These are phyloP conservation scores for Brachyptera risi DNA, from an alignment of 2,888 invertebrate genomes.

Conservation along the genomic window DNA sequence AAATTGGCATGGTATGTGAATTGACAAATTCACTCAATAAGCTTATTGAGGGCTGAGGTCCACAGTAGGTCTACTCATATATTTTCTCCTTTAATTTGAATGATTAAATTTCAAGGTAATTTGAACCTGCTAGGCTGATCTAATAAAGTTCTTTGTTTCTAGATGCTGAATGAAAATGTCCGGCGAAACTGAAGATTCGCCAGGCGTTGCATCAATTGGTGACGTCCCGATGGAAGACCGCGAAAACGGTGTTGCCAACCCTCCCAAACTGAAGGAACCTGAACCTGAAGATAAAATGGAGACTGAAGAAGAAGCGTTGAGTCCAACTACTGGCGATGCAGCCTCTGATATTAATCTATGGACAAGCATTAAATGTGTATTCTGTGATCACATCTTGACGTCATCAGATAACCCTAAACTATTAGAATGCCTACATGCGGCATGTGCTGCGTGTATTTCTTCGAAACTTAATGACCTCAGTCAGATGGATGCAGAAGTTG, in stretches of 20 bases:
- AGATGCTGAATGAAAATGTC: not conserved
- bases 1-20: too few species aligned
- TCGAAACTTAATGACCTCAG: conserved; percentile 57
- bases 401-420: conserved; percentile 67
- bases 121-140: too few species aligned
- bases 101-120: too few species aligned
- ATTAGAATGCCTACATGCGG: conserved; percentile 83
- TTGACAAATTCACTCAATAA: too few species aligned
- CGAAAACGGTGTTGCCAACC: too few species aligned
- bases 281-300: conserved; percentile 6
- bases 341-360: conserved; percentile 25
- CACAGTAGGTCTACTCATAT: too few species aligned
- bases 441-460: conserved; percentile 71
- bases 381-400: conserved; percentile 48
- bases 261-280: too few species aligned
- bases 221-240: not conserved
- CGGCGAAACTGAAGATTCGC: not conserved
- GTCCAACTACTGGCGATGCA: conserved; percentile 30
- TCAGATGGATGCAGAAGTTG: conserved; percentile 44
- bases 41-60: too few species aligned
- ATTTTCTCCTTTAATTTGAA: too few species aligned
- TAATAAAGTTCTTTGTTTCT: not conserved
- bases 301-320: conserved; percentile 28
- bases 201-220: not conserved
- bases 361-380: conserved; percentile 44